These are phyloP conservation scores for Pycnomerus fuliginosus DNA, from an alignment of 2,888 invertebrate species.

Conservation along the genomic window DNA sequence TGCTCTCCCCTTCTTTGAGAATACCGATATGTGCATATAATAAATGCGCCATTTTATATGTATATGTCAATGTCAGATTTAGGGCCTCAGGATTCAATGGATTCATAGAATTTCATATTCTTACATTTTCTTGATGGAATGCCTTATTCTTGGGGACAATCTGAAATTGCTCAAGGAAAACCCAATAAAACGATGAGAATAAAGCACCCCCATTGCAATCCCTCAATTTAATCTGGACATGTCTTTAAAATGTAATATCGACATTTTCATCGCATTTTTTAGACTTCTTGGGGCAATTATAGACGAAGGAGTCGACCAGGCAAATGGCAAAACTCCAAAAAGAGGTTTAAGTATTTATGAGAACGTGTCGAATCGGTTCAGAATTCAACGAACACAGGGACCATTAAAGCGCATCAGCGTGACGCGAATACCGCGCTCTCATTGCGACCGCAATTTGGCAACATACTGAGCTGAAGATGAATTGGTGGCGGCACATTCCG, in stretches of 20 bases:
- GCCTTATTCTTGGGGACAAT: no score
- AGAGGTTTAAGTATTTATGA: constrained; percentile 13
- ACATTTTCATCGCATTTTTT: neutral
- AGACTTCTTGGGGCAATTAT: constrained; percentile 5
- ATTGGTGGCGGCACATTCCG: constrained; percentile 5
- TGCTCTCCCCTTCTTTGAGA: no score
- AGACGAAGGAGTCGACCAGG: constrained; percentile 3
- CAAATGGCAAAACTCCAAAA: constrained; percentile 7
- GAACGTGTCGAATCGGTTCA: constrained; percentile 10
- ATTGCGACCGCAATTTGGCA: constrained; percentile 7
- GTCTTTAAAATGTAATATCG: neutral
- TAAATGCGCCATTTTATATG: no score
- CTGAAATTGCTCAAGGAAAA: no score
- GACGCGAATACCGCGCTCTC: constrained; percentile 8
- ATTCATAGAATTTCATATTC: no score
- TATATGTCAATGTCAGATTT: no score
- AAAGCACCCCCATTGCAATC: no score
- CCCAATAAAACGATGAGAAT: no score
- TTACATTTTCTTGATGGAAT: no score
- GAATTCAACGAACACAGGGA: constrained; percentile 6
- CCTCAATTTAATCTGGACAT: no score
- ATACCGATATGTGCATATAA: no score
- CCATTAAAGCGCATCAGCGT: constrained; percentile 9
- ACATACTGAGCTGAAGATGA: constrained; percentile 4
- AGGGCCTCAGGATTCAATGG: no score